Conservation (phyloP, 2,888 invertebrate genomes). For the Biston betularia region DNA sequence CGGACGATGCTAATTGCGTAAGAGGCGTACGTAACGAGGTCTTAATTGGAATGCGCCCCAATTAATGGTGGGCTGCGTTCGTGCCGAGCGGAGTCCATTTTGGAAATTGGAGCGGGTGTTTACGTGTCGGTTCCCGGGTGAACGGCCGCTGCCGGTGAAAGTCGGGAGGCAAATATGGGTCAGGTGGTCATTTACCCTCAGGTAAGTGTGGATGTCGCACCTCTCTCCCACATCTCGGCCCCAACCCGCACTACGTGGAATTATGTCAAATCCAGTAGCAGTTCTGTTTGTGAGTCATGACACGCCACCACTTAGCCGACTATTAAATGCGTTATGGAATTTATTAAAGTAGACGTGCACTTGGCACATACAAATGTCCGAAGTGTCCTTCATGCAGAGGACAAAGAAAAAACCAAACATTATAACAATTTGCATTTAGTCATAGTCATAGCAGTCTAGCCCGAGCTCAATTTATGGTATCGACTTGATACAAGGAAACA, state of each 20-base stretch:
- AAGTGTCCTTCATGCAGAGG: conserved; percentile 29
- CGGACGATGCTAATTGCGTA: conserved; percentile 78
- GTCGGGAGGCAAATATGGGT: conserved; percentile 80
- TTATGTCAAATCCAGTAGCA: conserved; percentile 57
- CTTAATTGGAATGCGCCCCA: conserved; percentile 84
- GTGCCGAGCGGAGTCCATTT: conserved; percentile 71
- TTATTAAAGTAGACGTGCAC: conserved; percentile 40
- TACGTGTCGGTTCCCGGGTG: conserved; percentile 79
- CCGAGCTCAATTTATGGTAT: conserved; percentile 20
- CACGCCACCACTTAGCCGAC: conserved; percentile 38
- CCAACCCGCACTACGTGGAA: conserved; percentile 51
- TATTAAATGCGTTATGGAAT: conserved; percentile 43
- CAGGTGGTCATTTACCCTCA: conserved; percentile 84
- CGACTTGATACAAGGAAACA: conserved; percentile 14
- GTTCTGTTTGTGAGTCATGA: conserved; percentile 42
- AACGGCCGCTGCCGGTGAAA: conserved; percentile 83
- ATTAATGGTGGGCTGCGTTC: conserved; percentile 75
- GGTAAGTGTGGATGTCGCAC: conserved; percentile 64
- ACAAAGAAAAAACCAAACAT: conserved; percentile 32
- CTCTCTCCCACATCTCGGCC: conserved; percentile 51
- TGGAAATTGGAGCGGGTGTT: conserved; percentile 77
- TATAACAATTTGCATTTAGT: conserved; percentile 31
- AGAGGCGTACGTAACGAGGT: conserved; percentile 78
- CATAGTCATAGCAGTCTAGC: conserved; percentile 20
- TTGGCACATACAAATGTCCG: conserved; percentile 38